Evolutionary conservation across 37 sponge, comb jelly and placozoan genomes (phyloP), one percentile per base, ranked within the genome.

Genomic region (Ephydatia muelleri): DNA sequence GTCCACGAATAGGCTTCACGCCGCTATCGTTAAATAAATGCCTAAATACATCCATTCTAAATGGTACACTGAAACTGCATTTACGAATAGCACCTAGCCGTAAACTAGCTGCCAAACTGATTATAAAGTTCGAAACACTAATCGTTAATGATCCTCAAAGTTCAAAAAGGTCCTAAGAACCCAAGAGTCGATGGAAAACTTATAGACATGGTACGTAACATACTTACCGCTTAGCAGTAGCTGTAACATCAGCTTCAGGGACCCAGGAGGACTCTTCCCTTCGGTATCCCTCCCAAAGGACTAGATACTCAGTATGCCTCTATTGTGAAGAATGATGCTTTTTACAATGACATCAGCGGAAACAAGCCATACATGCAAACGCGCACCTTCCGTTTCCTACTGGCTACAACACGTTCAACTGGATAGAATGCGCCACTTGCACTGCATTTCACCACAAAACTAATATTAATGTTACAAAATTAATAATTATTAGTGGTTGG

Each of bases 221-320:
- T 57, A 57, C 57, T 57, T 57, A 57, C 57, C 57, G 57, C 57
- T 57, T 57, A 57, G 57, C 57, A 57, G 57, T 57, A 57, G 57
- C 57, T 57, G 57, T 57, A 57, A 57, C 16, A 57, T 57, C 57
- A 19, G 57, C 57, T 57, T 57, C 57, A 57, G 57, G 57, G 57
- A 57, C 57, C 57, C 57, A 57, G 57, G 57, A 57, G 57, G 57
- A 57, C 57, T 57, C 57, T 57, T 57, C 57, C 57, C 57, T 57
- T 57, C 57, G 57, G 57, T 57, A 57, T 57, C 57, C 57, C 16
- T 57, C 57, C 57, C 57, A 57, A 5, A 57, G 14, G 16, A 57
- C 57, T 57, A 57, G 57, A 57, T 57, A 57, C 16, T 57, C 57
- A 57, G 57, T 57, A 57, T 57, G 57, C 57, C 57, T 57, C 57